Conservation (phyloP, 2,888 invertebrate genomes). For the Phymatocera aterrima region DNA sequence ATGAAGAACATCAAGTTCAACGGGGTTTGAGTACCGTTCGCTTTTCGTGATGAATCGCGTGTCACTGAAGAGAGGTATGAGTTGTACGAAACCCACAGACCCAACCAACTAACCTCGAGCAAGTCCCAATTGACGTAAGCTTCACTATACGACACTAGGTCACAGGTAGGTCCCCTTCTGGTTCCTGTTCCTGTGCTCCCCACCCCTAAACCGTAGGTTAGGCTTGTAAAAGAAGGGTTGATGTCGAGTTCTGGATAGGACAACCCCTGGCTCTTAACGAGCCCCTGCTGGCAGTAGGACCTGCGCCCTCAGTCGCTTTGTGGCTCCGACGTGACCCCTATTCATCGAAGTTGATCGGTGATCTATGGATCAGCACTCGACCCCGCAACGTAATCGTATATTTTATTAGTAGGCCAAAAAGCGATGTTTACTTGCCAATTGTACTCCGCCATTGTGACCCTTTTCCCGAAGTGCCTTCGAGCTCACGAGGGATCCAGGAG, state of each 20-base stretch:
- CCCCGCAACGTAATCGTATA: conserved; percentile 66
- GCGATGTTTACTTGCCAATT: conserved; percentile 59
- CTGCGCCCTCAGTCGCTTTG: conserved; percentile 55
- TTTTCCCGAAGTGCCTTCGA: conserved; percentile 27
- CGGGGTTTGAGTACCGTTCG: background rate
- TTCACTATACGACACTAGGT: background rate
- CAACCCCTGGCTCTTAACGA: conserved; percentile 43
- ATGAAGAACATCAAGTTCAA: background rate
- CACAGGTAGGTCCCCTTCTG: conserved; percentile 35
- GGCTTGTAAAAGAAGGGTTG: conserved; percentile 26
- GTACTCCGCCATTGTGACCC: conserved; percentile 49
- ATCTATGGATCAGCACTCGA: conserved; percentile 70
- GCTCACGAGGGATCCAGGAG: conserved; percentile 53
- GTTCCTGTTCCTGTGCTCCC: conserved; percentile 5
- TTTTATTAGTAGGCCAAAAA: conserved; percentile 60
- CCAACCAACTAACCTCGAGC: conserved; percentile 14
- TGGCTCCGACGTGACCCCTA: conserved; percentile 52
- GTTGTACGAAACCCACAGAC: conserved; percentile 20
- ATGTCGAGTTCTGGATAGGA: conserved; percentile 5
- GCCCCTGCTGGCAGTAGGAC: conserved; percentile 44
- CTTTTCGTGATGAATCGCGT: conserved; percentile 20
- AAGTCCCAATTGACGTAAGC: conserved; percentile 44
- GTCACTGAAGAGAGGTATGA: conserved; percentile 20
- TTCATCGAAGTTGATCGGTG: conserved; percentile 58
- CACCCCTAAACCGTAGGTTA: background rate